Percentiles rank a stretch among this genome's conserved stretches.
Conservation (phyloP, 2,113 vertebrate species). For the Myanophis thanlyinensis region DNA sequence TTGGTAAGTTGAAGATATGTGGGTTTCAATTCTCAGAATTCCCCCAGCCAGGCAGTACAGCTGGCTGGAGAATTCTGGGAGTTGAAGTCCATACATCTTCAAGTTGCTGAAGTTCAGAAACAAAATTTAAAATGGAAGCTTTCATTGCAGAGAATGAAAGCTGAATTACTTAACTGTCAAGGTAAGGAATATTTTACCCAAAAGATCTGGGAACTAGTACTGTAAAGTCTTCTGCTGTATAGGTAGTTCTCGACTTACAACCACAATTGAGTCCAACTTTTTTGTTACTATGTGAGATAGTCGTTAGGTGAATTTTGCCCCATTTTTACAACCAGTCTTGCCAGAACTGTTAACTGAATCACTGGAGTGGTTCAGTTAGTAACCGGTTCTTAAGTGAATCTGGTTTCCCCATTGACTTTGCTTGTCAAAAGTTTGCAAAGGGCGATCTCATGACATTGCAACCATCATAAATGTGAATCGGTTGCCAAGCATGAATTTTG, state of each 20-base stretch:
- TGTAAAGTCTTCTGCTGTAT: neutral
- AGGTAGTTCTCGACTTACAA: neutral
- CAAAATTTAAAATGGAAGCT: neutral
- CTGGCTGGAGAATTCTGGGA: neutral
- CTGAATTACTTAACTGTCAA: too few species aligned
- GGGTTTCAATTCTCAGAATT: neutral
- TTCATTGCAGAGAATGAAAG: neutral
- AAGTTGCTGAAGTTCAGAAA: neutral
- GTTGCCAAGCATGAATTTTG: neutral
- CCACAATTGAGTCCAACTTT: neutral
- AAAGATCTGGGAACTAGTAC: neutral
- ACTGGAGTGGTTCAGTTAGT: too few species aligned
- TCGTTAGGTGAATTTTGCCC: neutral
- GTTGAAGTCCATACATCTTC: neutral
- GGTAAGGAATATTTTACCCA: neutral
- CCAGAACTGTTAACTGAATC: too few species aligned
- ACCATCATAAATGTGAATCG: neutral
- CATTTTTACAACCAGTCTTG: neutral
- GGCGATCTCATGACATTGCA: neutral
- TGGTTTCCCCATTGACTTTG: neutral
- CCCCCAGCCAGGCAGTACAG: neutral
- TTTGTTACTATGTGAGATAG: neutral
- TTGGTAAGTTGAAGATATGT: neutral
- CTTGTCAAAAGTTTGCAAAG: neutral
- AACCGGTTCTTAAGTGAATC: neutral